Base-by-base conservation (phyloP, 35 echinoderm and acorn worm genomes). In the Anneissia japonica region DNA sequence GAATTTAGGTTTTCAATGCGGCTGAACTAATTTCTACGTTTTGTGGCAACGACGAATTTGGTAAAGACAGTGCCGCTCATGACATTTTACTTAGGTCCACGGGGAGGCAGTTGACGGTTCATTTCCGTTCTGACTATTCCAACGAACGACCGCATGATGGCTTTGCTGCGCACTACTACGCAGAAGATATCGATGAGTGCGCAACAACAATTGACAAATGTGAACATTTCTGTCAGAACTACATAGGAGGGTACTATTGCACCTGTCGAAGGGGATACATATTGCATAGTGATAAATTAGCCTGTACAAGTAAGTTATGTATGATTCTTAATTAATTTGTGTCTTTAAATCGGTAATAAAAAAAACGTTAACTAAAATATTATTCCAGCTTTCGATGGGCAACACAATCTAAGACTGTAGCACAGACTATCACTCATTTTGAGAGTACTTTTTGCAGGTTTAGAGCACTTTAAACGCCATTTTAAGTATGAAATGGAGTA, bases 121-220 rank as follows among this genome's bases (percentile, higher is more conserved):
- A 32, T 30, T 89, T 89, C 41, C 77, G 80, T 16, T 82, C 46
- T 16, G 87, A 89, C 34, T 89, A 74, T 64, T 89, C 87, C 0
- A 89, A 89, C 74, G 78, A 81, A 0, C 55, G 45, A 37, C 77
- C 33, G 38, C 74, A 74, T 36, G 39, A 31, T 29, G 87, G 87
- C 72, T 89, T 89, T 38, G 43, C 74, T 13, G 87, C 51, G 16
- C 87, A 89, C 37, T 89, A 89, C 40, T 72, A 38, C 12, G 87
- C 87, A 0, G 79, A 74, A 87, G 74, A 87, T 79, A 79, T 87
- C 38, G 40, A 87, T 46, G 85, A 87, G 26, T 87, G 85, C 79
- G 21, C 29, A 11, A 76, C 36, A 26, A 39, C 77, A 3, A 79
- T 79, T 45, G 74, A 40, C 38, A 75, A 75, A 4, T 87, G 85